Percentiles rank a stretch among this genome's conserved stretches.
Conservation (phyloP, 1,140 invertebrate species). For the Bemisia tabaci region DNA sequence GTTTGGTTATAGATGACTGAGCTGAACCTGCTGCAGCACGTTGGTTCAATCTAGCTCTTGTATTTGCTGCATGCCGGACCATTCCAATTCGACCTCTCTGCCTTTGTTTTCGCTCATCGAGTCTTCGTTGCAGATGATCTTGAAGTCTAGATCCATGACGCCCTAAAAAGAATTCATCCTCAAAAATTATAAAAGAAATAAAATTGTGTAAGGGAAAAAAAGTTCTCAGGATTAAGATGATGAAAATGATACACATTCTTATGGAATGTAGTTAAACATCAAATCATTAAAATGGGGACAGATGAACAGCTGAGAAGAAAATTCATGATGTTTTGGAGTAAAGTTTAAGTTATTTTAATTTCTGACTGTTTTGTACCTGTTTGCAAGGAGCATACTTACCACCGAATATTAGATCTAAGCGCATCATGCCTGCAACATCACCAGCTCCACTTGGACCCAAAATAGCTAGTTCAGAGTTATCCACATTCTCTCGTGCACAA, state of each 20-base stretch:
- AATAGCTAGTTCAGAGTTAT: slow-evolving; percentile 36
- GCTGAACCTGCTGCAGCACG: neutral
- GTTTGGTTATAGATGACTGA: neutral
- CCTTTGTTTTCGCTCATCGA: slow-evolving; percentile 42
- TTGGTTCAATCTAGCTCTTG: neutral
- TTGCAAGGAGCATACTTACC: no score
- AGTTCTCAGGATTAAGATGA: no score
- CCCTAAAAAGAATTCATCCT: slow-evolving; percentile 22
- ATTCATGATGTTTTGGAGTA: no score
- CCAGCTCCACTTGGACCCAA: slow-evolving; percentile 35
- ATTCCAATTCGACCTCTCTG: slow-evolving; percentile 28
- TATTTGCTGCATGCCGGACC: neutral
- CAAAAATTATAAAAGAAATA: neutral
- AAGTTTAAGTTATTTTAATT: no score
- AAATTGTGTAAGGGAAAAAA: no score
- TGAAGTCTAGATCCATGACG: slow-evolving; percentile 39
- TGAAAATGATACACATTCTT: no score
- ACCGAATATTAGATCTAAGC: slow-evolving; percentile 38
- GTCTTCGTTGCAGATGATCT: slow-evolving; percentile 39
- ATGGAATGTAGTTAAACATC: no score
- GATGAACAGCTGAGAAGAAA: no score
- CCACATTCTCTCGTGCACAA: slow-evolving; percentile 60
- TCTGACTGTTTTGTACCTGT: no score
- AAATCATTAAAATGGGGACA: no score
- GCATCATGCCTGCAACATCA: slow-evolving; percentile 39